These are phyloP conservation scores for Onthophagus taurus DNA, from an alignment of 1,140 invertebrate genomes.

Conservation along the genomic window DNA sequence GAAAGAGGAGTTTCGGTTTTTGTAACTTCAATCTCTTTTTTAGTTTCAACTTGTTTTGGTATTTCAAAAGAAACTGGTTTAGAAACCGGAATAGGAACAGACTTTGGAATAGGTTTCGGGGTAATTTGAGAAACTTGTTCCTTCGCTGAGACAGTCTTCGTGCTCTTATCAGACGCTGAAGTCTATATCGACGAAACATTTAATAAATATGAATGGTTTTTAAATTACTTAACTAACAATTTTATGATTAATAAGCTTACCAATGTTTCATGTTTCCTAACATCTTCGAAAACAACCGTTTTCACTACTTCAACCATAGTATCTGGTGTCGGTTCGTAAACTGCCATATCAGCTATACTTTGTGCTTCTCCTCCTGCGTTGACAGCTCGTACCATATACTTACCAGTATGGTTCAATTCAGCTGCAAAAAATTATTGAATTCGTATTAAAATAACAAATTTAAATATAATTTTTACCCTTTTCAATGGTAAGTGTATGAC, in stretches of 20 bases:
- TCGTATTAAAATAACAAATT: conserved; percentile 5
- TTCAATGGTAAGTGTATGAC: conserved; percentile 56
- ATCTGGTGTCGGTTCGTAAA: conserved; percentile 60
- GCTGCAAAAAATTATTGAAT: conserved; percentile 35
- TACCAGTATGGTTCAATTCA: conserved; percentile 52
- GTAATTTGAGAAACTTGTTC: conserved; percentile 14
- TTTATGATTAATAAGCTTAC: conserved; percentile 29
- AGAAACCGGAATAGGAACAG: background rate
- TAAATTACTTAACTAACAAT: conserved; percentile 14
- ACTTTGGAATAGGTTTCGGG: conserved; percentile 9
- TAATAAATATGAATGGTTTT: too few relatives aligned
- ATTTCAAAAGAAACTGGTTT: conserved; percentile 17
- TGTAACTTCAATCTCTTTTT: conserved; percentile 9
- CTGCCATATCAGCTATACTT: conserved; percentile 65
- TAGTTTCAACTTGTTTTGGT: conserved; percentile 13
- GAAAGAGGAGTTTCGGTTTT: conserved; percentile 10
- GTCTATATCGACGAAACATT: too few relatives aligned
- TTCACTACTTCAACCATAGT: conserved; percentile 57
- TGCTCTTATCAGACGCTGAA: conserved; percentile 30
- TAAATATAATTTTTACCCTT: conserved; percentile 44
- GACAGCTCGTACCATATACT: conserved; percentile 61
- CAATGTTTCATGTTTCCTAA: conserved; percentile 38
- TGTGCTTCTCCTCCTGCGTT: conserved; percentile 68
- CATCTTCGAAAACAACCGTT: conserved; percentile 52
- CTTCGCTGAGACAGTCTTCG: conserved; percentile 15